Evolutionary conservation across 2,888 invertebrate genomes (phyloP).

Genomic region (Platycheirus rosarum): DNA sequence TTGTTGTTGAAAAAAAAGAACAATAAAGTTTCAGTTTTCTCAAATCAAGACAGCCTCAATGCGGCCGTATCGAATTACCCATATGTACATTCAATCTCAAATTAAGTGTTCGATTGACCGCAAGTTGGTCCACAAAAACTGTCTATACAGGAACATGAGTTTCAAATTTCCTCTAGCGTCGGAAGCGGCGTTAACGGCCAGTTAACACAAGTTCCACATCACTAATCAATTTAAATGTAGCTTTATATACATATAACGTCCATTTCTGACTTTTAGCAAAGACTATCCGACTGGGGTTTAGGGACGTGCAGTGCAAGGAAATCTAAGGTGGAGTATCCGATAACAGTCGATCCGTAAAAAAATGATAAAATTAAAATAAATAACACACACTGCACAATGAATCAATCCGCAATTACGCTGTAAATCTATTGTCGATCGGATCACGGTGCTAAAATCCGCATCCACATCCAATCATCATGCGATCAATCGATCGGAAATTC

Average conservation of each 20-base stretch:
- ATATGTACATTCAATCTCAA: slow-evolving; percentile 37
- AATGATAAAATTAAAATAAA: slow-evolving; percentile 62
- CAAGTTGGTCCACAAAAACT: slow-evolving; percentile 43
- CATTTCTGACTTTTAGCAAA: background rate
- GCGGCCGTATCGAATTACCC: slow-evolving; percentile 49
- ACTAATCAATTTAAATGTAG: slow-evolving; percentile 43
- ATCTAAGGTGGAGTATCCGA: slow-evolving; percentile 67
- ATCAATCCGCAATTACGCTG: slow-evolving; percentile 72
- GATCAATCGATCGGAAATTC: slow-evolving; percentile 73
- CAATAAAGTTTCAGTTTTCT: background rate
- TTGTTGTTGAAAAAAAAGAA: background rate
- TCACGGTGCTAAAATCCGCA: slow-evolving; percentile 64
- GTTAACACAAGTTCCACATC: slow-evolving; percentile 61
- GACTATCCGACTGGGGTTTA: background rate
- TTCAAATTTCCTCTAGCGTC: slow-evolving; percentile 59
- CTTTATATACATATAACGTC: too few relatives aligned
- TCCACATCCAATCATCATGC: slow-evolving; percentile 69
- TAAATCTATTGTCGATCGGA: slow-evolving; percentile 70
- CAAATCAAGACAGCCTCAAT: slow-evolving; percentile 21
- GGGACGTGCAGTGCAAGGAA: slow-evolving; percentile 55
- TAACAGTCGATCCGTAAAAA: slow-evolving; percentile 38
- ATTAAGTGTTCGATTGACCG: slow-evolving; percentile 59
- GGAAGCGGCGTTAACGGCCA: slow-evolving; percentile 65
- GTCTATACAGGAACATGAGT: slow-evolving; percentile 46
- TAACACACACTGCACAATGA: slow-evolving; percentile 64